A percentile compares a stretch with the other conserved stretches of the same genome.
These are phyloP conservation scores for Cassiopea xamachana DNA, from an alignment of 30 jellyfish, hydroid and myxozoan species.

Conservation along the genomic window DNA sequence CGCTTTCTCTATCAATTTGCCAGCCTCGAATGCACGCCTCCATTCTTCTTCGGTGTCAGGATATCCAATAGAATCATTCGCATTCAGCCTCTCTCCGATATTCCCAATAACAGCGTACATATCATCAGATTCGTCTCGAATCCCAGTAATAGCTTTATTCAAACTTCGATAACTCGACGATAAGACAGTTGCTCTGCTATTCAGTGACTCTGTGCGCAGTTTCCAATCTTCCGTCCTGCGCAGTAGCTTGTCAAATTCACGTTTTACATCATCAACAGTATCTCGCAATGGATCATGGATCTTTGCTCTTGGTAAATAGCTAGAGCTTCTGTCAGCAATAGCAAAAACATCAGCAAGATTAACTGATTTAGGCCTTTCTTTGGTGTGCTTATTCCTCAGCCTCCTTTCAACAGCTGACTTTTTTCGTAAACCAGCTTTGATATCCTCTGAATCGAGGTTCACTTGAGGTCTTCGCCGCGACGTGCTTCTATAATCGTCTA, in stretches of 20 bases:
- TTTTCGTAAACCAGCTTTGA: conserved; percentile 63
- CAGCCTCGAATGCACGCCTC: conserved; percentile 64
- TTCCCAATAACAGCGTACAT: conserved; percentile 48
- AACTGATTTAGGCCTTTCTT: conserved; percentile 75
- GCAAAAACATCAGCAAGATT: conserved; percentile 55
- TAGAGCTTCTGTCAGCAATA: conserved; percentile 17
- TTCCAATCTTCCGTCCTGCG: conserved; percentile 69
- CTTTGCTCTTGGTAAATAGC: background rate
- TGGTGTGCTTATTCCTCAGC: conserved; percentile 28
- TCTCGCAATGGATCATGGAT: conserved; percentile 50
- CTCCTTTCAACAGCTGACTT: conserved; percentile 74
- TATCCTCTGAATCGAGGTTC: conserved; percentile 68
- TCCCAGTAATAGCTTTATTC: conserved; percentile 54
- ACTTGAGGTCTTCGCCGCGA: conserved; percentile 30
- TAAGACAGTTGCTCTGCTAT: conserved; percentile 41
- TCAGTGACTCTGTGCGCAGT: conserved; percentile 64
- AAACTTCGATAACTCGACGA: conserved; percentile 55
- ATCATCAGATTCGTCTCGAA: conserved; percentile 71
- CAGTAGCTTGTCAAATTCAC: conserved; percentile 55
- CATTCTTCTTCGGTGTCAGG: conserved; percentile 88
- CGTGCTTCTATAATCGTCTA: conserved; percentile 6
- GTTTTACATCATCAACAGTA: conserved; percentile 49
- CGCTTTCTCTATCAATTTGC: conserved; percentile 61
- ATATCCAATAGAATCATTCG: conserved; percentile 56
- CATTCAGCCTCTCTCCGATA: conserved; percentile 74